Evolutionary conservation across 1,140 invertebrate genomes (phyloP).

Genomic region (Drosophila willistoni): DNA sequence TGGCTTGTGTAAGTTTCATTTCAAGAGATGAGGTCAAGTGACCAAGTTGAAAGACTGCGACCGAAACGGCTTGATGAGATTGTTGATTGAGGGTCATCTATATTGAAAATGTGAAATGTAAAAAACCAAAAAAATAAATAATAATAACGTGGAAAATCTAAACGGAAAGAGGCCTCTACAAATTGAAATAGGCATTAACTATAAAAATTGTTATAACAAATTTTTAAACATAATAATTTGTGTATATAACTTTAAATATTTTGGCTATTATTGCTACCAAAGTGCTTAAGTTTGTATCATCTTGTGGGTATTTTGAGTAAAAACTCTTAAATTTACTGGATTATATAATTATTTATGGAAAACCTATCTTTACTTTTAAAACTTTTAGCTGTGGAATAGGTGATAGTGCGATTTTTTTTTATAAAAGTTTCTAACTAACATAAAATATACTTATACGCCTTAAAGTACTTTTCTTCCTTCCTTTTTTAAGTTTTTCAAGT

Average conservation of each 20-base stretch:
- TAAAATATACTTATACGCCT: too few species aligned
- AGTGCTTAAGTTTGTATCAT: too few species aligned
- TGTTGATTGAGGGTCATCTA: constrained; percentile 9
- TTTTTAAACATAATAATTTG: too few species aligned
- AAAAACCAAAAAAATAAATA: not conserved
- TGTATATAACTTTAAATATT: too few species aligned
- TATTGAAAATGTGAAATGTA: not conserved
- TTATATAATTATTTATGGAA: too few species aligned
- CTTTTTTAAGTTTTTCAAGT: not conserved
- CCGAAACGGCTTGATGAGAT: constrained; percentile 1
- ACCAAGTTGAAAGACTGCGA: not conserved
- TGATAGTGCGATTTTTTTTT: too few species aligned
- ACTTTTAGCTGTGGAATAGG: too few species aligned
- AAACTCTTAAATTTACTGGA: too few species aligned
- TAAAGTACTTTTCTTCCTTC: too few species aligned
- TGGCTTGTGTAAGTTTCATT: constrained; percentile 6
- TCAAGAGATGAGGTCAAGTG: constrained; percentile 38
- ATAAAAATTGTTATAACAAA: not conserved
- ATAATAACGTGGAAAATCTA: not conserved
- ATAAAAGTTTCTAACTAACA: not conserved
- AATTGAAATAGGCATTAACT: not conserved
- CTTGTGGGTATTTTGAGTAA: too few species aligned
- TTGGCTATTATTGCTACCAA: too few species aligned
- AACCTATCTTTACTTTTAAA: too few species aligned
- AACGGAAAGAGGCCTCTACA: not conserved